Conservation (phyloP, 2,797 vertebrate genomes). For the Allobates femoralis region DNA sequence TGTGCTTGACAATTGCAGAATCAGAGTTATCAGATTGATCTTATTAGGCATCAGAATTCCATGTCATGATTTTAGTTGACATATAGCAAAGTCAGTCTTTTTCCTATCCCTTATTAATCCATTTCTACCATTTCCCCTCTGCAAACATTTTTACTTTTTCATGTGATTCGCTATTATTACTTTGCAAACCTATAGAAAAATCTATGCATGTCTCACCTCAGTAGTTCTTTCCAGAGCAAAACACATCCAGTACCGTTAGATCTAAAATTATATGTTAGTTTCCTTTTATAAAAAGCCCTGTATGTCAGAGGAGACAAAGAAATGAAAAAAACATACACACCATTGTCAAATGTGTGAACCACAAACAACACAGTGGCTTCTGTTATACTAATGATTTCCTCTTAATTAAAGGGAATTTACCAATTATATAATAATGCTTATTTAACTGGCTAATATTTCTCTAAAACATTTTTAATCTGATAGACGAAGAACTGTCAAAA, state of each 20-base stretch:
- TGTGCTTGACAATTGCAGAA: too few relatives aligned
- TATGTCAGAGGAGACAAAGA: background rate
- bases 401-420: background rate
- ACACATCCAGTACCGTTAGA: too few relatives aligned
- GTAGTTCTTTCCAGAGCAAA: too few relatives aligned
- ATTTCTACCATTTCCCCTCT: background rate
- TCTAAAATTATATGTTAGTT: background rate
- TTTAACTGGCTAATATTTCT: conserved; percentile 9
- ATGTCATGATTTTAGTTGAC: background rate
- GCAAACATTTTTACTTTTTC: background rate
- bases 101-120: background rate
- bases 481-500: background rate
- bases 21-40: too few relatives aligned
- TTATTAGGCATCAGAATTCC: too few relatives aligned
- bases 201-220: too few relatives aligned
- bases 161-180: background rate
- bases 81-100: background rate
- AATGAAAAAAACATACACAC: background rate
- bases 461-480: background rate
- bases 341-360: background rate
- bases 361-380: background rate
- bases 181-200: background rate
- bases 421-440: conserved; percentile 20
- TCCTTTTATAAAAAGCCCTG: background rate
- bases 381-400: conserved; percentile 4